phyloP scores from a whole-genome alignment of 2,888 invertebrate genomes.

The Drosophila differens region DNA sequence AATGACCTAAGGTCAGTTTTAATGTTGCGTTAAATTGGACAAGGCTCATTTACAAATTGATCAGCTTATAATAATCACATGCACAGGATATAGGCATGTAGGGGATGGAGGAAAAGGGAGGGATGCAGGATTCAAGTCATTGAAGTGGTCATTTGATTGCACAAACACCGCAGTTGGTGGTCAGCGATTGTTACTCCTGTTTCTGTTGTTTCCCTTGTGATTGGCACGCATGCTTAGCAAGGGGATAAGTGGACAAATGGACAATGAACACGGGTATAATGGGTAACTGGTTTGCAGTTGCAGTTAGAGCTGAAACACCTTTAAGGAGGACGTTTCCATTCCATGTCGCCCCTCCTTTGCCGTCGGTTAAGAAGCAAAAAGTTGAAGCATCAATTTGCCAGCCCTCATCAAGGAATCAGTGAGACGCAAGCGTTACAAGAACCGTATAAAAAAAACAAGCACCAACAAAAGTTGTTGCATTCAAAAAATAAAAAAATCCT shows the following conservation, averaged over 20 bases:
- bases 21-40: constrained; percentile 70
- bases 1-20: constrained; percentile 76
- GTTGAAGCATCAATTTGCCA: constrained; percentile 47
- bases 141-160: constrained; percentile 55
- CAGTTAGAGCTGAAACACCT: background rate
- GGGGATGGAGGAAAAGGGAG: background rate
- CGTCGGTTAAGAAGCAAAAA: constrained; percentile 16
- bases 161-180: constrained; percentile 59
- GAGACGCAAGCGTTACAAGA: constrained; percentile 42
- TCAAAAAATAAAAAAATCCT: constrained; percentile 15
- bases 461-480: constrained; percentile 10
- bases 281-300: constrained; percentile 40
- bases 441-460: constrained; percentile 8
- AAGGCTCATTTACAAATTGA: constrained; percentile 62
- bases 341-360: constrained; percentile 1
- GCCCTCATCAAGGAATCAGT: constrained; percentile 43
- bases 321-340: background rate
- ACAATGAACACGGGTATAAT: constrained; percentile 14
- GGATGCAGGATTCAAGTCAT: constrained; percentile 14
- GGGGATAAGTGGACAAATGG: constrained; percentile 29
- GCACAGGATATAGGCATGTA: constrained; percentile 11
- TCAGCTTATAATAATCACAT: constrained; percentile 38
- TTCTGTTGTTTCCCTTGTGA: constrained; percentile 4
- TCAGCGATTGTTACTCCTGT: constrained; percentile 48
- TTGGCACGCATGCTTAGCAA: constrained; percentile 43